A percentile compares a stretch with the other conserved stretches of the same genome.
Conservation (phyloP, 2,797 vertebrate genomes). For the Nannoperca australis region DNA sequence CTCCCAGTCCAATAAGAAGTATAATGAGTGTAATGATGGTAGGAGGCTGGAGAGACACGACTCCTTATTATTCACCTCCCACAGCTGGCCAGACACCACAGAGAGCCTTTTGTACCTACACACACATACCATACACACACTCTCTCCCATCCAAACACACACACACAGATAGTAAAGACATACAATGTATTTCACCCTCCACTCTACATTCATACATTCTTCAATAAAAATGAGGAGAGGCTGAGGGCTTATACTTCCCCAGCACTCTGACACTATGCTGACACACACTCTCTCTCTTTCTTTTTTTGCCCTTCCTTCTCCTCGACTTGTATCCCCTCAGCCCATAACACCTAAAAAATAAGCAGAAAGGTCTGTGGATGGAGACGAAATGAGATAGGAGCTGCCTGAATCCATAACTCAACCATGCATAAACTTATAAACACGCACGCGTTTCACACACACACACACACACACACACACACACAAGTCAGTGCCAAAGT, state of each 20-base stretch:
- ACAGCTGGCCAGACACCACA: slow-evolving; percentile 55
- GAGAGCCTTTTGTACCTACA: slow-evolving; percentile 50
- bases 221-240: slow-evolving; percentile 43
- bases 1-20: slow-evolving; percentile 48
- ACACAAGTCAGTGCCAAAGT: slow-evolving; percentile 24
- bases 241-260: slow-evolving; percentile 33
- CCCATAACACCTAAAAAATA: slow-evolving; percentile 63
- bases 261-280: slow-evolving; percentile 33
- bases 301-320: slow-evolving; percentile 9
- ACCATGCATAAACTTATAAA: slow-evolving; percentile 63
- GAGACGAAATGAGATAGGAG: slow-evolving; percentile 50
- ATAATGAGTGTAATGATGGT: slow-evolving; percentile 73
- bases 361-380: slow-evolving; percentile 51
- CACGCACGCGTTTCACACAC: slow-evolving; percentile 23
- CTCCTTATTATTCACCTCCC: slow-evolving; percentile 71
- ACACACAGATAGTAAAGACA: slow-evolving; percentile 22
- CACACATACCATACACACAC: slow-evolving; percentile 15
- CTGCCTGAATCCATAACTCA: slow-evolving; percentile 62
- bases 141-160: neutral
- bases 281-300: neutral
- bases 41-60: slow-evolving; percentile 61
- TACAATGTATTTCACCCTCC: slow-evolving; percentile 34
- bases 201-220: slow-evolving; percentile 48
- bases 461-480: slow-evolving; percentile 24
- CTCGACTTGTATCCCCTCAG: slow-evolving; percentile 52